These are phyloP conservation scores for Drosophila baimaii DNA, from an alignment of 1,140 invertebrate species.

Conservation along the genomic window DNA sequence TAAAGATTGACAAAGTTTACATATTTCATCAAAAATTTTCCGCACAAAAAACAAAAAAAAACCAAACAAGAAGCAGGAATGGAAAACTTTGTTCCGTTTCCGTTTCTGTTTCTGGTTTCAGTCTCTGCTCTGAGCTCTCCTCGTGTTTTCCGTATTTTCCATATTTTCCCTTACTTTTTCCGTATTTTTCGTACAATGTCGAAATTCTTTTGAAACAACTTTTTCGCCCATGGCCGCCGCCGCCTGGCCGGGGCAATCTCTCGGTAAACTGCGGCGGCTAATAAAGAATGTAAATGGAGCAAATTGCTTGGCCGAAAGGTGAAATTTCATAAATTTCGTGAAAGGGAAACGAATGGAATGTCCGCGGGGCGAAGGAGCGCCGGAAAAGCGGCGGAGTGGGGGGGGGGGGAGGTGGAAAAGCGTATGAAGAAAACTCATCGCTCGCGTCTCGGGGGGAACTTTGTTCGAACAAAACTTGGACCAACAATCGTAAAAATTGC, in stretches of 20 bases:
- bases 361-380: slow-evolving; percentile 16
- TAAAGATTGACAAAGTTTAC: slow-evolving; percentile 57
- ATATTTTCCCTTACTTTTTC: not conserved
- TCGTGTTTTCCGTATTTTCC: slow-evolving; percentile 6
- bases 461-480: slow-evolving; percentile 46
- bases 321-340: slow-evolving; percentile 76
- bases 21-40: slow-evolving; percentile 9
- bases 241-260: not conserved
- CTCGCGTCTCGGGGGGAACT: slow-evolving; percentile 37
- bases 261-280: slow-evolving; percentile 62
- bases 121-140: slow-evolving; percentile 1
- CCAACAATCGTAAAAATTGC: slow-evolving; percentile 53
- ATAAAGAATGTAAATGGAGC: slow-evolving; percentile 82
- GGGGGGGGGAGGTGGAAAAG: not conserved
- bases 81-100: slow-evolving; percentile 29
- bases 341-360: slow-evolving; percentile 41
- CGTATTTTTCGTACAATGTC: slow-evolving; percentile 7
- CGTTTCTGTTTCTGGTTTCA: slow-evolving; percentile 2
- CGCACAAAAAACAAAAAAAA: not conserved
- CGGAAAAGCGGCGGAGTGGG: slow-evolving; percentile 5
- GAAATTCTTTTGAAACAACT: slow-evolving; percentile 39
- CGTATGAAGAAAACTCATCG: slow-evolving; percentile 38
- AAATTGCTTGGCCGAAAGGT: slow-evolving; percentile 80
- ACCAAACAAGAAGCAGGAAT: not conserved
- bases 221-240: slow-evolving; percentile 12